Conservation (phyloP, 2,113 vertebrate species). For the Morone saxatilis region DNA sequence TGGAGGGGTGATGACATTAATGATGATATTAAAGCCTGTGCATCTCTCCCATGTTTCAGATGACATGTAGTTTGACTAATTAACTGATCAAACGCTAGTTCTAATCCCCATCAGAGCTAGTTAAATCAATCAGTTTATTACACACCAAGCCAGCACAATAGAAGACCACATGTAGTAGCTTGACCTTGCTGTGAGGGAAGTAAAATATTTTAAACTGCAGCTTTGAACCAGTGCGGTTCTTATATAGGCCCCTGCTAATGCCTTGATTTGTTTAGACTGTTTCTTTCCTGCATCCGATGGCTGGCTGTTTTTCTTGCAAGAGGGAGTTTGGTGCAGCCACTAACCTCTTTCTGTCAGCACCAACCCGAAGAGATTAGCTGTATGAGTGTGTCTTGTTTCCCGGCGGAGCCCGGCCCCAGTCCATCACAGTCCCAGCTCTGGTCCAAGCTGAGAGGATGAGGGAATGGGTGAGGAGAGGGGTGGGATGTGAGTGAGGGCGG, state of each 20-base stretch:
- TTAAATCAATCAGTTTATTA: slow-evolving; percentile 69
- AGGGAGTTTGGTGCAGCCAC: slow-evolving; percentile 70
- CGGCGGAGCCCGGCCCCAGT: slow-evolving; percentile 74
- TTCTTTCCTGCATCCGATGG: slow-evolving; percentile 3
- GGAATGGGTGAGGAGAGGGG: slow-evolving; percentile 39
- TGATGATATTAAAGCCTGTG: slow-evolving; percentile 52
- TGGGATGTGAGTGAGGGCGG: slow-evolving; percentile 41
- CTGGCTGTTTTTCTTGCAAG: slow-evolving; percentile 57
- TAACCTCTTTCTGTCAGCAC: slow-evolving; percentile 86
- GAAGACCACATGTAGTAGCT: slow-evolving; percentile 47
- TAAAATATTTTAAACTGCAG: slow-evolving; percentile 45
- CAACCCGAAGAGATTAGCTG: slow-evolving; percentile 84
- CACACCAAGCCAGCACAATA: slow-evolving; percentile 45
- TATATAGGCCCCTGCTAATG: slow-evolving; percentile 23
- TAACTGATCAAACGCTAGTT: slow-evolving; percentile 73
- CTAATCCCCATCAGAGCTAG: slow-evolving; percentile 71
- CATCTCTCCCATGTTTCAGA: slow-evolving; percentile 30
- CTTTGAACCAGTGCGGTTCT: slow-evolving; percentile 46
- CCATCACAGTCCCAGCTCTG: slow-evolving; percentile 78
- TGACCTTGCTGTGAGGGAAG: slow-evolving; percentile 67
- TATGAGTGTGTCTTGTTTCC: slow-evolving; percentile 82
- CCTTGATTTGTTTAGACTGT: slow-evolving; percentile 70
- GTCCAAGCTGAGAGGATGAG: slow-evolving; percentile 69
- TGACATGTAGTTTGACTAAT: slow-evolving; percentile 68
- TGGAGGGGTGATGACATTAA: slow-evolving; percentile 50